These are phyloP conservation scores for Drosophila ercepeae DNA, from an alignment of 1,140 invertebrate genomes.

Conservation along the genomic window DNA sequence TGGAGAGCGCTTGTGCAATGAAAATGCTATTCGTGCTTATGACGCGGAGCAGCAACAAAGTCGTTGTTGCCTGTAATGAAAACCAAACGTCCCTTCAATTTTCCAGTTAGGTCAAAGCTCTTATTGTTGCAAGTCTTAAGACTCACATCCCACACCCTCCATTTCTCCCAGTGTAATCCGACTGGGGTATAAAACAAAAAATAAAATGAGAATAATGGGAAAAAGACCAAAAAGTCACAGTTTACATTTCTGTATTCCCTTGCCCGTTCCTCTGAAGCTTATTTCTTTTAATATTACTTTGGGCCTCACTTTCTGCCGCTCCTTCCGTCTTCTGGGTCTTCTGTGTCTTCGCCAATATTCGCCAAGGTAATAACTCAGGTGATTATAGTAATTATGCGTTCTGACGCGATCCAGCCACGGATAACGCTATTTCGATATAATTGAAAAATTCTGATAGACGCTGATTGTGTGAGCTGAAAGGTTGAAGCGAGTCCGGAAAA, in stretches of 20 bases:
- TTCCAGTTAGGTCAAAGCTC: constrained; percentile 73
- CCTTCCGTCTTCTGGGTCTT: constrained; percentile 57
- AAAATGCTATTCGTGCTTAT: constrained; percentile 76
- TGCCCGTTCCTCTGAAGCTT: constrained; percentile 7
- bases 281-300: constrained; percentile 76
- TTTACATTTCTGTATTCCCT: constrained; percentile 69
- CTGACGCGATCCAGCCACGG: constrained; percentile 83
- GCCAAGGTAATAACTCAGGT: constrained; percentile 84
- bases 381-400: constrained; percentile 84
- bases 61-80: constrained; percentile 59
- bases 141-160: constrained; percentile 5
- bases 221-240: constrained; percentile 80
- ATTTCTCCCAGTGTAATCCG: constrained; percentile 74
- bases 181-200: constrained; percentile 54
- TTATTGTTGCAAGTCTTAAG: constrained; percentile 4
- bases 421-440: constrained; percentile 84
- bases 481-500: constrained; percentile 11
- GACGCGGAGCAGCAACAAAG: constrained; percentile 44
- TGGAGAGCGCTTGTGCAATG: constrained; percentile 72
- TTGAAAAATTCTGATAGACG: constrained; percentile 84
- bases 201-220: constrained; percentile 78
- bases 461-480: constrained; percentile 71
- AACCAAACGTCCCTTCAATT: constrained; percentile 79
- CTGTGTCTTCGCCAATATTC: constrained; percentile 75
- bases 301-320: constrained; percentile 19